These are phyloP conservation scores for Elmis aenea DNA, from an alignment of 2,888 invertebrate species.

Conservation along the genomic window DNA sequence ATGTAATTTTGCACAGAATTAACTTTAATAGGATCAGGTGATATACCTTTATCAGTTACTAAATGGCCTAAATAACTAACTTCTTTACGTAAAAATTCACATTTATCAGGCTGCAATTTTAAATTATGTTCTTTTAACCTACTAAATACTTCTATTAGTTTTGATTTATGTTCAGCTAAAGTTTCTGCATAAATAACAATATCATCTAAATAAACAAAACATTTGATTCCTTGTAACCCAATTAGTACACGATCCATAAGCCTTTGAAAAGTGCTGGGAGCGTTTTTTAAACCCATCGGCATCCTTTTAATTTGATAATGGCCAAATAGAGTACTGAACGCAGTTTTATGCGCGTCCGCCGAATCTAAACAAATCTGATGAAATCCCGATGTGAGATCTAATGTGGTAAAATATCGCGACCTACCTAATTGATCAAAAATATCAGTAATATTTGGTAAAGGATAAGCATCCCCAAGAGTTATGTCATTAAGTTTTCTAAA, in stretches of 20 bases:
- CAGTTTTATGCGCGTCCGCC: constrained; percentile 30
- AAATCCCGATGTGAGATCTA: constrained; percentile 34
- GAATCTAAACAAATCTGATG: constrained; percentile 30
- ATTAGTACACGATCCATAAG: constrained; percentile 30
- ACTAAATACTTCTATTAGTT: constrained; percentile 24
- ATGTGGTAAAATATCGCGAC: constrained; percentile 30
- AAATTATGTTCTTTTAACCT: constrained; percentile 22
- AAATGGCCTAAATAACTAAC: constrained; percentile 31
- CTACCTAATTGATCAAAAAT: constrained; percentile 26
- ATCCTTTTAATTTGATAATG: constrained; percentile 35
- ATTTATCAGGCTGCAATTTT: too few species aligned
- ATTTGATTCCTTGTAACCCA: too few species aligned
- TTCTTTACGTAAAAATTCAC: too few species aligned
- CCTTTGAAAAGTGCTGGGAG: constrained; percentile 41
- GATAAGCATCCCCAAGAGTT: constrained; percentile 30
- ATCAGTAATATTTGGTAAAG: too few species aligned
- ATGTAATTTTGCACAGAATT: too few species aligned
- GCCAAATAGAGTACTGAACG: constrained; percentile 30
- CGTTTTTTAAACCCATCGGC: too few species aligned
- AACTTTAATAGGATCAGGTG: constrained; percentile 25
- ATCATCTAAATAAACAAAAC: too few species aligned
- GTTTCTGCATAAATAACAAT: constrained; percentile 23
- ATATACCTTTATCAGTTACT: constrained; percentile 26
- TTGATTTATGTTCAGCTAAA: constrained; percentile 29
- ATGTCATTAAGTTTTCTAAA: too few species aligned